Evolutionary conservation across 2,113 vertebrate genomes (phyloP).

Genomic region (Numenius arquata): DNA sequence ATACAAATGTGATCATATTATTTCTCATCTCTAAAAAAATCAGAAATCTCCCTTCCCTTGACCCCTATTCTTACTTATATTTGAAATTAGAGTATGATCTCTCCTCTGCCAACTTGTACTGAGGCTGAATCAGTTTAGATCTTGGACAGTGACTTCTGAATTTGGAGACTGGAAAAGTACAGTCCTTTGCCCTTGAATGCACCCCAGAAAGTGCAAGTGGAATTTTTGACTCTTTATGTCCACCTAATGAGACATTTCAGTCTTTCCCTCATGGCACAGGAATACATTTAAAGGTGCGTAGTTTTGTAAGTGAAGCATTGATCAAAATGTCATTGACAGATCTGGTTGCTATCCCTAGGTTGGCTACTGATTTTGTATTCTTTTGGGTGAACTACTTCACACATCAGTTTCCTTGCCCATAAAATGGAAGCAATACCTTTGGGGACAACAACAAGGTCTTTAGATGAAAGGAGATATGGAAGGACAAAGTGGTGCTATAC

Average conservation of each 20-base stretch:
- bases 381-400: not conserved
- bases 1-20: not conserved
- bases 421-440: not conserved
- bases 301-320: not conserved
- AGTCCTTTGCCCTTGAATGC: fast-evolving
- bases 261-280: not conserved
- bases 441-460: fast-evolving
- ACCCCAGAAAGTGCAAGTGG: not conserved
- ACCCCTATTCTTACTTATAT: fast-evolving
- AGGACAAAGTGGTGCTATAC: not conserved
- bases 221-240: not conserved
- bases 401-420: not conserved
- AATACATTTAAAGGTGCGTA: not conserved
- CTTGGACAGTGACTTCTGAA: not conserved
- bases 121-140: not conserved
- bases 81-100: not conserved
- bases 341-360: not conserved
- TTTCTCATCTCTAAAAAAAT: not conserved
- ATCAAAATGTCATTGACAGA: not conserved
- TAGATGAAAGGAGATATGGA: not conserved
- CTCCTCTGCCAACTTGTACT: not conserved
- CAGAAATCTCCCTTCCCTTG: not conserved
- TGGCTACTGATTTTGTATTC: not conserved
- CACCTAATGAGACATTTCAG: not conserved
- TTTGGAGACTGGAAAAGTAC: not conserved